A percentile compares a stretch with the other conserved stretches of the same genome.
phyloP scores from a whole-genome alignment of 2,888 invertebrate species.

The Oscheius sp. region DNA sequence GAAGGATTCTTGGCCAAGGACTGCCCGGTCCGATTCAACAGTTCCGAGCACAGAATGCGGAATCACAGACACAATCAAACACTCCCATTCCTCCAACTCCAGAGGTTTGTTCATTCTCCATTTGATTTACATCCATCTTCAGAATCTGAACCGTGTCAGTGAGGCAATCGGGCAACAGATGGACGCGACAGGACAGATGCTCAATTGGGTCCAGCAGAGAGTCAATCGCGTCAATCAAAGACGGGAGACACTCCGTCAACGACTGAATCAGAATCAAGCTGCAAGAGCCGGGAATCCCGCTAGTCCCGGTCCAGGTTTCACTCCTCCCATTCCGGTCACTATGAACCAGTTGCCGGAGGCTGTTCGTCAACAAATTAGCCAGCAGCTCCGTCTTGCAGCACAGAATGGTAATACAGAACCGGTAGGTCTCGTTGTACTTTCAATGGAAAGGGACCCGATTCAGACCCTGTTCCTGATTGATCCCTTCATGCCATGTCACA shows the following conservation, averaged over 20 bases:
- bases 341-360: background rate
- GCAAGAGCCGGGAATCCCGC: background rate
- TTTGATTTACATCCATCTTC: background rate
- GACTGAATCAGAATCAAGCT: no score
- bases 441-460: background rate
- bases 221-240: background rate
- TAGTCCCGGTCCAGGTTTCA: background rate
- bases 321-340: background rate
- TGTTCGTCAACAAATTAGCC: background rate
- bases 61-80: no score
- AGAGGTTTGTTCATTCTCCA: no score
- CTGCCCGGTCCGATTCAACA: background rate
- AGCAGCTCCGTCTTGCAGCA: no score
- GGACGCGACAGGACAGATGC: background rate
- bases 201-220: background rate
- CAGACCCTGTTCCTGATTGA: constrained; percentile 19
- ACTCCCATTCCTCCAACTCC: no score
- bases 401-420: no score
- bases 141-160: background rate
- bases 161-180: background rate
- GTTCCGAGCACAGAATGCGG: background rate
- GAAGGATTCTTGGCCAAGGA: constrained; percentile 1
- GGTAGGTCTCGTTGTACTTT: no score
- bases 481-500: constrained; percentile 34
- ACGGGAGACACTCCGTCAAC: no score